phyloP scores from a whole-genome alignment of 2,888 invertebrate species.

The Heliconius sara region DNA sequence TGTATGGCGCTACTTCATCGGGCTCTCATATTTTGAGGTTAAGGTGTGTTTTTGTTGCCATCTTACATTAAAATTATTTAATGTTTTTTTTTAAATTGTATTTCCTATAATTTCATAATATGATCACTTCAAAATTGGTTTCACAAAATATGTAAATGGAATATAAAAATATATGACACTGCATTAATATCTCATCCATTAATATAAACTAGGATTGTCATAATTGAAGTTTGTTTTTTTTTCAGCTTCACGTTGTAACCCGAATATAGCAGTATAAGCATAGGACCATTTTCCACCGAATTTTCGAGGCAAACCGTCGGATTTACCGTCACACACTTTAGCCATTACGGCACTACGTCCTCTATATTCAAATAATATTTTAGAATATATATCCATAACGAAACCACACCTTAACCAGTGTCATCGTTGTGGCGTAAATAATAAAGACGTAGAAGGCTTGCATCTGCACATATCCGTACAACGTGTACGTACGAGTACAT shows the following conservation, averaged over 20 bases:
- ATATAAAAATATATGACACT: neutral
- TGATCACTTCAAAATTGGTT: too few species aligned
- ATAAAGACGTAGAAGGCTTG: conserved; percentile 59
- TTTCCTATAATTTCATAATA: neutral
- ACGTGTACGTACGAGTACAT: conserved; percentile 27
- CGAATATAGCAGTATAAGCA: neutral
- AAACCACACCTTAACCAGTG: conserved; percentile 55
- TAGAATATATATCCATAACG: conserved; percentile 37
- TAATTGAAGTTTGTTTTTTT: neutral
- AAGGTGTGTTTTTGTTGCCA: conserved; percentile 49
- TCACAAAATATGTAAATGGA: neutral
- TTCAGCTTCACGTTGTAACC: neutral
- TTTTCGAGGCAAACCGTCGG: too few species aligned
- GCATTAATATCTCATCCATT: neutral
- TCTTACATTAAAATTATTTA: neutral
- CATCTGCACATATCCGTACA: conserved; percentile 43
- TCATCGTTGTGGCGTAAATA: conserved; percentile 68
- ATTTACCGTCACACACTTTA: too few species aligned
- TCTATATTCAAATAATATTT: neutral
- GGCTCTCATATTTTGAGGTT: conserved; percentile 59
- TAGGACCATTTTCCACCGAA: neutral
- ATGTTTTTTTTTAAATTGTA: neutral
- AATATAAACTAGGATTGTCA: neutral
- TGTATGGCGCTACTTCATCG: conserved; percentile 50
- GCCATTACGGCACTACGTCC: too few species aligned